Conservation (phyloP, 2,113 vertebrate genomes). For the Lucifuga dentata region DNA sequence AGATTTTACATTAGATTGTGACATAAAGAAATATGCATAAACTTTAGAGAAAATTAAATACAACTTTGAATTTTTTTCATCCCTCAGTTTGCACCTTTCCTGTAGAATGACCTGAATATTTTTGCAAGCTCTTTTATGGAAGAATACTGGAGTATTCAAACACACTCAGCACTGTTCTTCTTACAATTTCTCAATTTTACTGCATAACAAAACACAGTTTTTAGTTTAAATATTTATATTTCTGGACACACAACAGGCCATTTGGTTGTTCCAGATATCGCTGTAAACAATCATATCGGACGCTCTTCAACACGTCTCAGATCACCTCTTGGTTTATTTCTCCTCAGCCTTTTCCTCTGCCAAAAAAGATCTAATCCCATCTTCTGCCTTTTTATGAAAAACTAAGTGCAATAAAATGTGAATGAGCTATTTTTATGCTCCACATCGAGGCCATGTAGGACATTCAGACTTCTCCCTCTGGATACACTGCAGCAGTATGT, state of each 20-base stretch:
- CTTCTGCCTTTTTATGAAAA: conserved; percentile 48
- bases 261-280: conserved; percentile 27
- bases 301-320: conserved; percentile 5
- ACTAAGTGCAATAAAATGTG: conserved; percentile 56
- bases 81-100: too few relatives aligned
- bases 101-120: too few relatives aligned
- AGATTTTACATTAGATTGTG: too few relatives aligned
- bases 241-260: conserved; percentile 26
- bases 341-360: not conserved
- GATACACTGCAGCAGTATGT: conserved; percentile 41
- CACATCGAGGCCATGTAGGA: conserved; percentile 41
- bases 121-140: too few relatives aligned
- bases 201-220: too few relatives aligned
- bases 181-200: too few relatives aligned
- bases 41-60: too few relatives aligned
- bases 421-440: conserved; percentile 39
- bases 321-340: conserved; percentile 26
- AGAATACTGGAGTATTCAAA: too few relatives aligned
- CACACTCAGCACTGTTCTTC: too few relatives aligned
- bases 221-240: not conserved
- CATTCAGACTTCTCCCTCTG: conserved; percentile 26
- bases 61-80: too few relatives aligned
- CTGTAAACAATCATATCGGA: conserved; percentile 45
- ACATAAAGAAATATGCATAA: too few relatives aligned
- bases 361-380: conserved; percentile 55